These are phyloP conservation scores for Semnornis frantzii DNA, from an alignment of 2,113 vertebrate species.

Conservation along the genomic window DNA sequence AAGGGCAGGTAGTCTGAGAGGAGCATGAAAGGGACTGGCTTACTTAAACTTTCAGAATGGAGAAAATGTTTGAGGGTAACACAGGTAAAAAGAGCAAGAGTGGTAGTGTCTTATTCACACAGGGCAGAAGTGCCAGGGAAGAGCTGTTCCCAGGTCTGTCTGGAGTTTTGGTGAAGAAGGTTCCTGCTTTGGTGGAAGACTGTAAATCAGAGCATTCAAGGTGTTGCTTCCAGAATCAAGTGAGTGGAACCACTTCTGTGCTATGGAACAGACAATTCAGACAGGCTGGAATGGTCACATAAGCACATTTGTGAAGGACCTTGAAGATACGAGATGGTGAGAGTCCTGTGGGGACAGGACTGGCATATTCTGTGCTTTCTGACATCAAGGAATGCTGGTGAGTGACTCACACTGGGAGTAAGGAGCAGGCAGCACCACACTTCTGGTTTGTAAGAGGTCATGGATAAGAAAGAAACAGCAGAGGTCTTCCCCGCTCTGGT, in stretches of 20 bases:
- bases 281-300: background rate
- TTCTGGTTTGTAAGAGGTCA: fast-evolving
- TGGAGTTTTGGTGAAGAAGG: background rate
- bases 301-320: background rate
- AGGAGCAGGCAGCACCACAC: background rate
- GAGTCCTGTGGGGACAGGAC: background rate
- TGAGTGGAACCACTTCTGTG: background rate
- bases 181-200: background rate
- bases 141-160: background rate
- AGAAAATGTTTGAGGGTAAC: background rate
- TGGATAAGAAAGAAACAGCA: background rate
- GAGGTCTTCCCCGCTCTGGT: background rate
- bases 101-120: fast-evolving
- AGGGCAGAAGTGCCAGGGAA: background rate
- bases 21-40: background rate
- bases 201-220: background rate
- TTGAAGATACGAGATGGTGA: fast-evolving
- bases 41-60: background rate
- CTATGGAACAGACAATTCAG: background rate
- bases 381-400: background rate
- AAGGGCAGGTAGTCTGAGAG: background rate
- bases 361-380: background rate
- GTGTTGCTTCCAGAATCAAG: background rate
- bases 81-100: background rate
- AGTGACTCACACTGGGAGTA: background rate